Base-by-base conservation (phyloP, 2,113 vertebrate genomes). In the Anguilla rostrata region DNA sequence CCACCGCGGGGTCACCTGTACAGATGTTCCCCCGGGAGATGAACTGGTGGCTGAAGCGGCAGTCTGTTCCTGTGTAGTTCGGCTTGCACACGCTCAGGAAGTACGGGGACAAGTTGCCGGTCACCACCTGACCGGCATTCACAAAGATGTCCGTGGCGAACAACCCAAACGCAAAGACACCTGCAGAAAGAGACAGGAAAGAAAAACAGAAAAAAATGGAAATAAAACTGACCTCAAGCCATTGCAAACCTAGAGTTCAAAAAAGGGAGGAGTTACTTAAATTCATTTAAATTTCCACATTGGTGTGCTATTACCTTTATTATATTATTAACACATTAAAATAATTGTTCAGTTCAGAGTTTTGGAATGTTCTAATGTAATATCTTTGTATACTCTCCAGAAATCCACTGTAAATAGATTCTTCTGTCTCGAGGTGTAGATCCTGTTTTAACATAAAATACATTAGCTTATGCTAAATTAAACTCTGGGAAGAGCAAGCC, bases 121-220 rank as follows among this genome's bases (percentile, higher is more conserved):
- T 99, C 92, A 99, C 98, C 87, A 99, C 97, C 94, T 99, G 98
- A 87, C 98, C 98, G 0, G 98, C 98, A 0, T 99, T 99, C 91
- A 99, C 98, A 91, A 99, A 99, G 95, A 99, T 99, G 94, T 99
- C 98, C 4, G 98, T 99, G 90, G 98, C 98, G 94, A 99, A 99
- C 92, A 99, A 96, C 87, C 98, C 98, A 88, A 99, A 99, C 0
- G 98, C 98, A 93, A 99, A 99, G 82, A 99, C 98, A 88, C 98
- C 98, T 99, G 93, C 4, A 84, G 1, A 29, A 75, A 34, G 26
- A 75, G 11, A 34, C 26, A 12, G n/a, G n/a, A 81, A 9, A 60
- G 39, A 34, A 9, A 75, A 53, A 57, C 87, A 78, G 87, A 39
- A 56, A 34, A 34, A 34, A 34, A 0, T 34, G 0, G 34, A 34